A percentile compares a stretch with the other conserved stretches of the same genome.
phyloP scores from a whole-genome alignment of 2,888 invertebrate species.

The Papilio gigon region DNA sequence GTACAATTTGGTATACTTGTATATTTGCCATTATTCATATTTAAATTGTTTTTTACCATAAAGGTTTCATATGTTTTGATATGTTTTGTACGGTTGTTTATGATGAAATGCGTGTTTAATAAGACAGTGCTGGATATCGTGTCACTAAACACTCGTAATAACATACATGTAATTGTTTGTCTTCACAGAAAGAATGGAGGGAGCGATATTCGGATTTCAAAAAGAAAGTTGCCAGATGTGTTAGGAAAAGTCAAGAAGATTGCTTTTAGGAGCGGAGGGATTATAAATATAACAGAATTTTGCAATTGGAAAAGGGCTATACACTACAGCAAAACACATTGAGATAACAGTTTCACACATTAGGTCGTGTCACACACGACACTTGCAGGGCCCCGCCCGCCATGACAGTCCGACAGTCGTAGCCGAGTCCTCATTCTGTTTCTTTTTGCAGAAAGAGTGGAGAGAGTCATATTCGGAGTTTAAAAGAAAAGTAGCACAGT shows the following conservation, averaged over 20 bases:
- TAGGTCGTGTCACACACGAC: constrained; percentile 59
- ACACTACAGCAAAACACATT: constrained; percentile 61
- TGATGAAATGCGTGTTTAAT: neutral
- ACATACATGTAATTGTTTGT: constrained; percentile 60
- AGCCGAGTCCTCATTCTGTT: constrained; percentile 79
- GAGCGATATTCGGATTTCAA: constrained; percentile 98
- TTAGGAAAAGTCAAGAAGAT: constrained; percentile 99
- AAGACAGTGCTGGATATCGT: neutral
- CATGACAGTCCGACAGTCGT: constrained; percentile 72
- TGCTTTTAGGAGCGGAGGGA: constrained; percentile 88
- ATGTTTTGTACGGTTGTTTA: too few species aligned
- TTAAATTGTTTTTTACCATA: too few species aligned
- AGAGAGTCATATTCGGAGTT: constrained; percentile 98
- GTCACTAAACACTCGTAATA: constrained; percentile 47
- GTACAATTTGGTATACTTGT: neutral
- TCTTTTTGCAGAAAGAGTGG: constrained; percentile 96
- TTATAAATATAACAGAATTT: constrained; percentile 65
- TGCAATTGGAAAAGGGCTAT: constrained; percentile 73
- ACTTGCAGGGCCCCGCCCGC: constrained; percentile 44
- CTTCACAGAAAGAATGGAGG: constrained; percentile 98
- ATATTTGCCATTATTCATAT: too few species aligned
- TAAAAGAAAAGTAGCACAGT: constrained; percentile 98
- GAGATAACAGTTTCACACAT: constrained; percentile 47
- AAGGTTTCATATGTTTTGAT: neutral
- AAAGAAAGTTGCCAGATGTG: constrained; percentile 98